Base-by-base conservation (phyloP, 2,113 vertebrate genomes). In the Alligator sinensis region DNA sequence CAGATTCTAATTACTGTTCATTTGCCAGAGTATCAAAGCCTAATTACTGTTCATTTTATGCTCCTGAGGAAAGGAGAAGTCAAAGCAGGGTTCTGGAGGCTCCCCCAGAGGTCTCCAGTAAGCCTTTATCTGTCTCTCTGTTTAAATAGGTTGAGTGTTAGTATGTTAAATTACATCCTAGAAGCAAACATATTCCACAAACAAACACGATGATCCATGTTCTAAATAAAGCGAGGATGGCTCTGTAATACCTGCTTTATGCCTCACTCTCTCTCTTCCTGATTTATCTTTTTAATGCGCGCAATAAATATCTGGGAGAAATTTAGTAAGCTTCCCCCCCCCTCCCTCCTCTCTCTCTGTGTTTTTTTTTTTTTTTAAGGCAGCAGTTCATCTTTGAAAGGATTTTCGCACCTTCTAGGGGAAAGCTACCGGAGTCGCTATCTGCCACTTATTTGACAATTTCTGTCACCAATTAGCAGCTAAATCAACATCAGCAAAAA, bases 401-500 rank as follows among this genome's bases (percentile, higher is more conserved):
- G 97, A 98, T 98, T 98, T 98, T 99, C 98, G 98, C 99, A 99
- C 99, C 98, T 99, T 98, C 98, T 98, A 98, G 98, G 98, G 98
- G 98, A 98, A 98, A 99, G 98, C 98, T 98, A 98, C 98, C 89
- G 97, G 98, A 97, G 98, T 98, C 98, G 98, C 98, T 98, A 98
- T 98, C 98, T 99, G 99, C 98, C 99, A 99, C 98, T 98, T 99
- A 96, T 98, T 99, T 99, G 99, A 99, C 99, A 99, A 99, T 98
- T 99, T 99, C 99, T 99, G 99, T 99, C 99, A 99, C 99, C 99
- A 99, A 99, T 99, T 99, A 99, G 99, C 99, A 99, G 98, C 98
- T 99, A 99, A 99, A 99, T 99, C 99, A 99, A 99, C 98, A 98
- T 98, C 99, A 99, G 98, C 84, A 98, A 59, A 98, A 99, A 99